A percentile compares a stretch with the other conserved stretches of the same genome.
Conservation (phyloP, 2,797 vertebrate species). For the Dermochelys coriacea region DNA sequence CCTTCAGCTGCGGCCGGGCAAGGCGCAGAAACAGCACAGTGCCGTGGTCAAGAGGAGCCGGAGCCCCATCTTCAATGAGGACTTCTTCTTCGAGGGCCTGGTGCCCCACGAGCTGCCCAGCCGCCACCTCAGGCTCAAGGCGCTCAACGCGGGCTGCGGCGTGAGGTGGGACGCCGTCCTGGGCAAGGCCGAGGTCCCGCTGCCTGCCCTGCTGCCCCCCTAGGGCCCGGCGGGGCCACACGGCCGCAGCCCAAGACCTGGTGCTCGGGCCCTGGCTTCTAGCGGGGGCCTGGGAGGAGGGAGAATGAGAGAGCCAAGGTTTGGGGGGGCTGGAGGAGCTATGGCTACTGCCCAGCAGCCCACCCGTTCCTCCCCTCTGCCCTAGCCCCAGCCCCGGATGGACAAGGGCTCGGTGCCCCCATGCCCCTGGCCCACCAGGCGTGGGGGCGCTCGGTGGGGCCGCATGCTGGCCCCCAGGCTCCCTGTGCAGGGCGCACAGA, state of each 20-base stretch:
- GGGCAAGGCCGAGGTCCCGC: conserved; percentile 62
- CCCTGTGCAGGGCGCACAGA: not conserved
- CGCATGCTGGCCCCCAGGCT: not conserved
- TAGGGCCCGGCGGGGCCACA: not conserved
- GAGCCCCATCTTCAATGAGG: conserved; percentile 79
- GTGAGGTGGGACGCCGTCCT: conserved; percentile 65
- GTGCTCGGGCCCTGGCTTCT: not conserved
- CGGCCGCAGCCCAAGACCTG: not conserved
- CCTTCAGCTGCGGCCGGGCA: conserved; percentile 33
- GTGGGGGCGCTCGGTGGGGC: not conserved
- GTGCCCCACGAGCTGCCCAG: conserved; percentile 23
- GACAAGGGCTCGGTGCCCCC: too few species aligned
- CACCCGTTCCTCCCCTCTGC: not conserved
- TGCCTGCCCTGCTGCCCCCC: conserved; percentile 60
- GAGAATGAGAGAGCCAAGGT: not conserved
- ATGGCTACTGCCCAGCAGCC: not conserved
- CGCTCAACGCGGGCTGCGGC: conserved; percentile 61
- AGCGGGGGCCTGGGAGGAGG: too few species aligned
- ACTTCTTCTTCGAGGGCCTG: conserved; percentile 77
- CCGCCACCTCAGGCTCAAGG: conserved; percentile 61
- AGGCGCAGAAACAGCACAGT: conserved; percentile 58
- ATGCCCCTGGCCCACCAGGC: not conserved
- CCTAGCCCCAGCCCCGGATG: too few species aligned
- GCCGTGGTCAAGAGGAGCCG: conserved; percentile 64
- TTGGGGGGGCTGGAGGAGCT: not conserved